Conservation (phyloP, 2,888 invertebrate genomes). For the Meta bourneti region DNA sequence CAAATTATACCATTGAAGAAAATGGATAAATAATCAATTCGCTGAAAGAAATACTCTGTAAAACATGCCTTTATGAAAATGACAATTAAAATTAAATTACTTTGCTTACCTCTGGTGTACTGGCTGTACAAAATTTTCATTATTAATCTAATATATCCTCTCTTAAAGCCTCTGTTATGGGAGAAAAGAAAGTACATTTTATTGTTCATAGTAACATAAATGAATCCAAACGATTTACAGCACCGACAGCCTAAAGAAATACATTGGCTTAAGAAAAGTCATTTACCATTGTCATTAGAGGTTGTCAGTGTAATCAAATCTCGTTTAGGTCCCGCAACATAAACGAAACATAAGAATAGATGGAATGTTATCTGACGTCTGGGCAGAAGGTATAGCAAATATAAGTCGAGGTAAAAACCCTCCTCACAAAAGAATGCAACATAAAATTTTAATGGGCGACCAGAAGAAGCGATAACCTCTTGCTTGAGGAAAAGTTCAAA, state of each 20-base stretch:
- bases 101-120: too few species aligned
- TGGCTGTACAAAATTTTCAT: too few species aligned
- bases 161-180: too few species aligned
- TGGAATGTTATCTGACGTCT: neutral
- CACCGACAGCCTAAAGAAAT: neutral
- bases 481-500: slow-evolving; percentile 35
- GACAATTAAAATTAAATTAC: too few species aligned
- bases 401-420: slow-evolving; percentile 36
- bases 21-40: too few species aligned
- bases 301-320: neutral
- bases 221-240: too few species aligned
- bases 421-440: slow-evolving; percentile 35
- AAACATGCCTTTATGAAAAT: too few species aligned
- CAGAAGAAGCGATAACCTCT: slow-evolving; percentile 42
- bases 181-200: neutral
- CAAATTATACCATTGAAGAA: too few species aligned
- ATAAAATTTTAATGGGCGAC: slow-evolving; percentile 37
- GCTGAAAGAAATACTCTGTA: too few species aligned
- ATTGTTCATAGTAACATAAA: neutral
- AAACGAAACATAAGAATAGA: neutral
- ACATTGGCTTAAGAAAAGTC: neutral
- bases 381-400: slow-evolving; percentile 3
- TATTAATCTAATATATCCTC: too few species aligned
- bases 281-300: neutral
- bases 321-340: neutral